Conservation (phyloP, 1,140 invertebrate species). For the Rhagoletis pomonella region DNA sequence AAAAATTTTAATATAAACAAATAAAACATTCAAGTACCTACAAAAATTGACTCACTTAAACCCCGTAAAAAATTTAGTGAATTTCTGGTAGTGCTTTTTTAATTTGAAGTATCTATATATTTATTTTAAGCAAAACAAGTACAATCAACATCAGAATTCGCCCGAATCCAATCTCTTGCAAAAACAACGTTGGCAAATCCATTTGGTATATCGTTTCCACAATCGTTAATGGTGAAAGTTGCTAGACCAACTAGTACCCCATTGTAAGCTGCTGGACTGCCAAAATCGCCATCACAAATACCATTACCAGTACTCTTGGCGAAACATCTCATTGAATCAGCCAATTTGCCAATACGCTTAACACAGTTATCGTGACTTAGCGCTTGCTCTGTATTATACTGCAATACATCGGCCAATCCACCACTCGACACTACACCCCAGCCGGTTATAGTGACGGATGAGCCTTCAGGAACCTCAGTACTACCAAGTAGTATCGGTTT, state of each 20-base stretch:
- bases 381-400: slow-evolving; percentile 56
- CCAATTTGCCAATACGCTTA: neutral
- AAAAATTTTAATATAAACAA: too few species aligned
- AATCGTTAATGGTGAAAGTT: neutral
- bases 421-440: slow-evolving; percentile 74
- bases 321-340: slow-evolving; percentile 62
- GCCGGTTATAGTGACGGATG: slow-evolving; percentile 71
- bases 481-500: slow-evolving; percentile 65
- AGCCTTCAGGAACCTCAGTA: slow-evolving; percentile 60
- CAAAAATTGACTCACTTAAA: too few species aligned
- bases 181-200: slow-evolving; percentile 26
- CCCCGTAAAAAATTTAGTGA: too few species aligned
- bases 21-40: too few species aligned
- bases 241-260: neutral
- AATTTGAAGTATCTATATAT: too few species aligned
- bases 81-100: too few species aligned
- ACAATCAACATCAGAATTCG: slow-evolving; percentile 26
- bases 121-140: neutral
- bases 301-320: neutral
- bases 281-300: slow-evolving; percentile 40
- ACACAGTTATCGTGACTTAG: slow-evolving; percentile 56
- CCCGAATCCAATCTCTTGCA: slow-evolving; percentile 12
- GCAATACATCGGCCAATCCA: slow-evolving; percentile 55
- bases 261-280: slow-evolving; percentile 7
- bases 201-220: slow-evolving; percentile 6